These are phyloP conservation scores for Schizotus pectinicornis DNA, from an alignment of 2,888 invertebrate genomes.

Conservation along the genomic window DNA sequence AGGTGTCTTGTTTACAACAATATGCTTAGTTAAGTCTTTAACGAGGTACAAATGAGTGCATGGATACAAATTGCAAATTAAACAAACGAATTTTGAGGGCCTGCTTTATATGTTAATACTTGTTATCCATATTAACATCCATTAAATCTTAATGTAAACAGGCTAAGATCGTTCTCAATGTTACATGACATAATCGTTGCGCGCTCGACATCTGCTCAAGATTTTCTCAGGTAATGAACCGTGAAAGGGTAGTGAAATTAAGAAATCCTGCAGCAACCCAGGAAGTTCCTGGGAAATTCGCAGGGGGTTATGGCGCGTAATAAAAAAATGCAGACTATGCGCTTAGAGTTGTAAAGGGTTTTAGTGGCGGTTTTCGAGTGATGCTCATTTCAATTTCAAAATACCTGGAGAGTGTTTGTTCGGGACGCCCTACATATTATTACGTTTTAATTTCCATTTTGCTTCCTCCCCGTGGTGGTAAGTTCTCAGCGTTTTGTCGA, in stretches of 20 bases:
- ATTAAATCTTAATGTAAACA: constrained; percentile 33
- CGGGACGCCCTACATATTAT: neutral
- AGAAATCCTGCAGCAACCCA: too few relatives aligned
- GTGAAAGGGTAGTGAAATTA: neutral
- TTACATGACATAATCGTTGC: constrained; percentile 29
- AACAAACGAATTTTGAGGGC: constrained; percentile 27
- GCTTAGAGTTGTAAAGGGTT: too few relatives aligned
- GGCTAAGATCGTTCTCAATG: constrained; percentile 27
- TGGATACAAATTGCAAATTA: constrained; percentile 26
- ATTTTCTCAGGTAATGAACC: neutral
- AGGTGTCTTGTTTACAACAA: constrained; percentile 5
- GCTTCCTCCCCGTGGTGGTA: neutral
- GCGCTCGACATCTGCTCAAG: neutral
- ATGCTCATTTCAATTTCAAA: constrained; percentile 1
- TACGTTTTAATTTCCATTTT: constrained; percentile 8
- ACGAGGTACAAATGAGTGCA: constrained; percentile 20
- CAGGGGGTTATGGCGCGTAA: too few relatives aligned
- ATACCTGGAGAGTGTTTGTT: too few relatives aligned
- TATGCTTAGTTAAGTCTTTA: constrained; percentile 21
- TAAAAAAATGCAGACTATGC: too few relatives aligned
- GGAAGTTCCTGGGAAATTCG: too few relatives aligned
- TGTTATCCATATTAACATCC: constrained; percentile 32
- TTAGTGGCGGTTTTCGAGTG: too few relatives aligned
- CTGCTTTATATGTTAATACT: constrained; percentile 33
- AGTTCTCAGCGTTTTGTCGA: neutral